A percentile compares a stretch with the other conserved stretches of the same genome.
These are phyloP conservation scores for Argyra leucocephala DNA, from an alignment of 2,888 invertebrate genomes.

Conservation along the genomic window DNA sequence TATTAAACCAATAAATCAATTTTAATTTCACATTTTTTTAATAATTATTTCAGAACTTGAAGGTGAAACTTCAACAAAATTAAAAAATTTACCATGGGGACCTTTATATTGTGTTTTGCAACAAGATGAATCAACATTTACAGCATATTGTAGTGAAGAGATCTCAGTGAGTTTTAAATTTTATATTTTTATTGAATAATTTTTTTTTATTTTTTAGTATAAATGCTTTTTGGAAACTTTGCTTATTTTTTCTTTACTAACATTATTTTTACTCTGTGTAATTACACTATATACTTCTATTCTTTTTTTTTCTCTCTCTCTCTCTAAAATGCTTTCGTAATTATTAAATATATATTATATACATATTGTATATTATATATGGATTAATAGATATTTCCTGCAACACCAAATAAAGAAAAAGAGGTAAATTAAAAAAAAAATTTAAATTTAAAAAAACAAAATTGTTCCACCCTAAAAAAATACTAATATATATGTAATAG, in stretches of 20 bases:
- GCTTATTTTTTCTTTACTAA: slow-evolving; percentile 10
- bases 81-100: slow-evolving; percentile 49
- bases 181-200: not conserved
- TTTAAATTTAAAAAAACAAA: too few species aligned
- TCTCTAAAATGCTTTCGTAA: slow-evolving; percentile 16
- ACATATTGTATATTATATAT: slow-evolving; percentile 18
- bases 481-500: too few species aligned
- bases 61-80: slow-evolving; percentile 42
- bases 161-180: slow-evolving; percentile 52
- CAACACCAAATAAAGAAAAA: slow-evolving; percentile 44
- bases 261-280: too few species aligned
- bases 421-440: slow-evolving; percentile 35
- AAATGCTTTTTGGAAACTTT: not conserved
- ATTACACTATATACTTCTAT: too few species aligned
- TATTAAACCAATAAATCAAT: too few species aligned
- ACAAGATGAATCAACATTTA: slow-evolving; percentile 61
- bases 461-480: too few species aligned
- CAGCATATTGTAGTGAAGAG: slow-evolving; percentile 62
- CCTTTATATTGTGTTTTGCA: slow-evolving; percentile 61
- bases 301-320: slow-evolving; percentile 17
- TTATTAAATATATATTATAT: slow-evolving; percentile 17
- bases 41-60: slow-evolving; percentile 37
- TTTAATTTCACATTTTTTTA: too few species aligned
- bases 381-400: slow-evolving; percentile 41
- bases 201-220: not conserved